phyloP scores from a whole-genome alignment of 2,797 vertebrate genomes.

The Vespertilio murinus region DNA sequence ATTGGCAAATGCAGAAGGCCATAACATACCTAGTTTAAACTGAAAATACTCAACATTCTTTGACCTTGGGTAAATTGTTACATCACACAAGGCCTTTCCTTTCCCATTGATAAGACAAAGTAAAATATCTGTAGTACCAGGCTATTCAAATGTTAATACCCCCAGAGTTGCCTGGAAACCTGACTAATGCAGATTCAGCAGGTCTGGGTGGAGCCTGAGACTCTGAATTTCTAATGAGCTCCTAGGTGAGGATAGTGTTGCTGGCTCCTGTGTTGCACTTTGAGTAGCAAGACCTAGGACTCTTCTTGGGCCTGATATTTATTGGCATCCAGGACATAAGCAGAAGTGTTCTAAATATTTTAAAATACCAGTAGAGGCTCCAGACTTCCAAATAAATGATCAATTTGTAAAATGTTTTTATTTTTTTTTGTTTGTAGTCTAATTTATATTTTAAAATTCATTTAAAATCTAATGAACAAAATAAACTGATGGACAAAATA shows the following conservation, averaged over 20 bases:
- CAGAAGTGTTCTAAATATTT: not conserved
- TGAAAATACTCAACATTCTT: slow-evolving; percentile 2
- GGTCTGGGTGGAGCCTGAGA: not conserved
- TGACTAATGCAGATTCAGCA: not conserved
- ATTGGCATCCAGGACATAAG: not conserved
- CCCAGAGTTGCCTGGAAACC: not conserved
- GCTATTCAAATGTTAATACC: not conserved
- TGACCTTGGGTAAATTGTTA: not conserved
- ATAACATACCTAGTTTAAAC: not conserved
- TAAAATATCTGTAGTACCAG: not conserved
- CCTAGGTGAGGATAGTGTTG: not conserved
- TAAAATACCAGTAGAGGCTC: not conserved
- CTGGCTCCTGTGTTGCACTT: not conserved
- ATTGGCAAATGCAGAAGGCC: slow-evolving; percentile 19
- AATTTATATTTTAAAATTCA: not conserved
- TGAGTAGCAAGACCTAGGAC: not conserved
- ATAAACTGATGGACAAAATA: too few relatives aligned
- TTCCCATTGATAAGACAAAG: not conserved
- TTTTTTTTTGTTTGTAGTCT: not conserved
- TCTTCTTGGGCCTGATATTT: not conserved
- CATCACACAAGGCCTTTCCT: not conserved
- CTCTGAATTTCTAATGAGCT: not conserved
- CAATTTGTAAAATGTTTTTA: not conserved
- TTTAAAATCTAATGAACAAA: too few relatives aligned
- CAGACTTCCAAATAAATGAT: not conserved